Evolutionary conservation across 2,888 invertebrate genomes (phyloP), one percentile per base, ranked within the genome.

Genomic region (Drosophila peninsularis): DNA sequence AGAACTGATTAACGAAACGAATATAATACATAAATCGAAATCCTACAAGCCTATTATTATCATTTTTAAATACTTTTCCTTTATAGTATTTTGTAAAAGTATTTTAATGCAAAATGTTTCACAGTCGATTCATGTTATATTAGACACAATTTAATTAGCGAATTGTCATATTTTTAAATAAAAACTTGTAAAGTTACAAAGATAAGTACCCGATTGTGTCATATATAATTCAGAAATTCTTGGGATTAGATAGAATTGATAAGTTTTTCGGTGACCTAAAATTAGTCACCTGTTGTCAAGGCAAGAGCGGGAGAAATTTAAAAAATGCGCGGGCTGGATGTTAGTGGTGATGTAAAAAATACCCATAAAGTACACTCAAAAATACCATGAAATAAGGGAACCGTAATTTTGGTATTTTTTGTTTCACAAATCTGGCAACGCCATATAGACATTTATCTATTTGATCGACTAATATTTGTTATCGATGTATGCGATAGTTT

Each of bases 101-200:
- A 85, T 85, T 85, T 77, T 68, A 70, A 70, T 69, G 65, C 85
- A 69, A 77, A 65, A 69, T 71, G 71, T 83, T 67, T 85, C 72
- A 73, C 71, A 76, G 73, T 65, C 69, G 72, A 74, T 70, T 85
- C 78, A 80, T 71, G 75, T 72, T 86, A 75, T 55, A 69, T 85
- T 89, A 86, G 89, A 80, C 68, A 79, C 88, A 85, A 86, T 88
- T 85, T 89, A 78, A 67, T 74, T 85, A 89, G 89, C 86, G 70
- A 86, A 89, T 89, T 87, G 82, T 84, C 80, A 87, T 88, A 85
- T 77, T 77, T 88, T 84, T 70, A 54, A 78, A 88, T 72, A 84
- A 88, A 79, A 78, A 84, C 84, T 88, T 83, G 72, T 87, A 80
- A 89, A 89, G 87, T 86, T 83, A 63, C 7, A 61, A 72, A 61